Percentiles rank a stretch among this genome's conserved stretches.
phyloP scores from a whole-genome alignment of 2,888 invertebrate genomes.

The Arrhopalites spinosus region DNA sequence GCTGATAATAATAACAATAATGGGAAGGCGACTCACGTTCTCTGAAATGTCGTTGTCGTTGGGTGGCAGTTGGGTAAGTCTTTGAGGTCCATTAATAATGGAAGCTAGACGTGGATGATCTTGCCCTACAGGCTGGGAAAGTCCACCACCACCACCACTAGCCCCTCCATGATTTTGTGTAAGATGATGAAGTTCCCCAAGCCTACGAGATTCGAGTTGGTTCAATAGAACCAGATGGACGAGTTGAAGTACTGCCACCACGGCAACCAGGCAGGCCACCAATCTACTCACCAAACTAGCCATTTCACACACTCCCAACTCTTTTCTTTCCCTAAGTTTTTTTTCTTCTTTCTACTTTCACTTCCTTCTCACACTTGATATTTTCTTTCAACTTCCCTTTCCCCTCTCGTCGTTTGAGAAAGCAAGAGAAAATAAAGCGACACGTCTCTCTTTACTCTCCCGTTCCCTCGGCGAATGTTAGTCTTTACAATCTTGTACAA shows the following conservation, averaged over 20 bases:
- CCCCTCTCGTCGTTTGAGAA: neutral
- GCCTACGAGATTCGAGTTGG: conserved; percentile 52
- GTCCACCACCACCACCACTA: neutral
- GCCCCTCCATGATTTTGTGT: neutral
- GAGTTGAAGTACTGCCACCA: conserved; percentile 54
- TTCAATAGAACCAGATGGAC: conserved; percentile 54
- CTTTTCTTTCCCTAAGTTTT: neutral
- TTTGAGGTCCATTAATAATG: conserved; percentile 40
- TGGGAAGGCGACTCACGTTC: conserved; percentile 39
- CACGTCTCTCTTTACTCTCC: conserved; percentile 1
- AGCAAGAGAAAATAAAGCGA: neutral
- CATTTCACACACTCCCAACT: conserved; percentile 41
- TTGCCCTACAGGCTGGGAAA: conserved; percentile 29
- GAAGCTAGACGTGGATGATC: conserved; percentile 37
- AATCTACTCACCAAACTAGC: conserved; percentile 54
- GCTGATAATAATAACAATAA: conserved; percentile 25
- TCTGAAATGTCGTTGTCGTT: conserved; percentile 24
- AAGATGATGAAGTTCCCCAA: conserved; percentile 47
- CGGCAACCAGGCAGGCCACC: conserved; percentile 54
- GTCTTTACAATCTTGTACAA: neutral
- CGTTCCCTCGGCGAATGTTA: neutral
- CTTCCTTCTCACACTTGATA: neutral
- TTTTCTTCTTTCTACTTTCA: neutral
- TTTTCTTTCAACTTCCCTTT: neutral
- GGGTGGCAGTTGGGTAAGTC: conserved; percentile 12